A percentile compares a stretch with the other conserved stretches of the same genome.
phyloP scores from a whole-genome alignment of 2,797 vertebrate species.

The Rhyacichthys aspro region DNA sequence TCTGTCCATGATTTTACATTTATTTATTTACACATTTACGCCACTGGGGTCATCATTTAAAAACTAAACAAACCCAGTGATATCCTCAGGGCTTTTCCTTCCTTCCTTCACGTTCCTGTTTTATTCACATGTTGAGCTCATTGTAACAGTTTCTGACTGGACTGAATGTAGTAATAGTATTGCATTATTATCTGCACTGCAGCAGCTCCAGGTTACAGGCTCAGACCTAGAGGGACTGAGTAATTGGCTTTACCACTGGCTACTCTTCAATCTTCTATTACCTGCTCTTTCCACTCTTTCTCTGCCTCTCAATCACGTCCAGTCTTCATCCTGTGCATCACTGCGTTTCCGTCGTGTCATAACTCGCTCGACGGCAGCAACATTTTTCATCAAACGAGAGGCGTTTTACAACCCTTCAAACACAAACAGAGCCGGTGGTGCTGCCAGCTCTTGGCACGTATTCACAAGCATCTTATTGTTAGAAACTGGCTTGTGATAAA shows the following conservation, averaged over 20 bases:
- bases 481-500: constrained; percentile 47
- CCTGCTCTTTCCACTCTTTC: neutral
- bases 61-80: neutral
- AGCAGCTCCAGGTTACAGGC: constrained; percentile 13
- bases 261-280: neutral
- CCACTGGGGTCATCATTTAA: constrained; percentile 6
- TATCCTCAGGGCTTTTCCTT: neutral
- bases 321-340: neutral
- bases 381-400: constrained; percentile 24
- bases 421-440: constrained; percentile 18
- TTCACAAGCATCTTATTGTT: constrained; percentile 46
- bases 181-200: constrained; percentile 34
- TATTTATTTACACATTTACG: neutral
- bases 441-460: constrained; percentile 52
- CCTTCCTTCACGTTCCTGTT: neutral
- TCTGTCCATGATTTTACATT: neutral
- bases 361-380: constrained; percentile 21
- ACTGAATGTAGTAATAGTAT: constrained; percentile 10
- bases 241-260: constrained; percentile 10
- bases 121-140: constrained; percentile 5
- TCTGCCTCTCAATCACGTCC: neutral
- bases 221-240: constrained; percentile 24
- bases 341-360: constrained; percentile 1
- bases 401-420: constrained; percentile 34
- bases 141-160: constrained; percentile 23